phyloP scores from a whole-genome alignment of 2,113 vertebrate species.

The Aspidoscelis tigris region DNA sequence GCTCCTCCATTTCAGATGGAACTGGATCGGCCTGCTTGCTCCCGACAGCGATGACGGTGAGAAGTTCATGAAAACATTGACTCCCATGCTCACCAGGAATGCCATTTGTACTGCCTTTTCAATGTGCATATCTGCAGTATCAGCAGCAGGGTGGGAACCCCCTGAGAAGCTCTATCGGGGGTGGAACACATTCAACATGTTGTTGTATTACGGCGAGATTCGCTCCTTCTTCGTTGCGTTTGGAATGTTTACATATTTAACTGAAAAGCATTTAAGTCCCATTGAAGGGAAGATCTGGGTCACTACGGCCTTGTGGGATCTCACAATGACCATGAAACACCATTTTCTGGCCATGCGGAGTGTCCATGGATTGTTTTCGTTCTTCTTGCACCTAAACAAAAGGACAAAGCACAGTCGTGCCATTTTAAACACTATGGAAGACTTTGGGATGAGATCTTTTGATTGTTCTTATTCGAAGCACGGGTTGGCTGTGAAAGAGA shows the following conservation, averaged over 20 bases:
- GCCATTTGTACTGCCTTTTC: neutral
- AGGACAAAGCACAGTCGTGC: too few species aligned
- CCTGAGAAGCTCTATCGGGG: neutral
- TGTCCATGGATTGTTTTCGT: too few species aligned
- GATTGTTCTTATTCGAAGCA: too few species aligned
- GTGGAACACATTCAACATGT: neutral
- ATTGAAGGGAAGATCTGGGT: constrained; percentile 1
- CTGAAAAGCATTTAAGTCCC: neutral
- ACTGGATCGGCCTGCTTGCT: neutral
- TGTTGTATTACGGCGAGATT: neutral
- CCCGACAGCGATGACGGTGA: neutral
- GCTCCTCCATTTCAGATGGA: neutral
- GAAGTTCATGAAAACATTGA: neutral
- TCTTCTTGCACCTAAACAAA: too few species aligned
- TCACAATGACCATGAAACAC: neutral
- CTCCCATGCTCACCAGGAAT: neutral
- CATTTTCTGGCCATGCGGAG: too few species aligned
- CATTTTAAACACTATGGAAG: too few species aligned
- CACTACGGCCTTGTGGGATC: neutral
- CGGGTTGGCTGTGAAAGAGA: too few species aligned
- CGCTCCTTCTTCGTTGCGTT: neutral
- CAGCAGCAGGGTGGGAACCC: neutral
- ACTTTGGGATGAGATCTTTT: too few species aligned
- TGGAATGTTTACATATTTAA: neutral
- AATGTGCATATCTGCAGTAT: neutral